Base-by-base conservation (phyloP, 1,140 invertebrate genomes). In the Drosophila parvula region DNA sequence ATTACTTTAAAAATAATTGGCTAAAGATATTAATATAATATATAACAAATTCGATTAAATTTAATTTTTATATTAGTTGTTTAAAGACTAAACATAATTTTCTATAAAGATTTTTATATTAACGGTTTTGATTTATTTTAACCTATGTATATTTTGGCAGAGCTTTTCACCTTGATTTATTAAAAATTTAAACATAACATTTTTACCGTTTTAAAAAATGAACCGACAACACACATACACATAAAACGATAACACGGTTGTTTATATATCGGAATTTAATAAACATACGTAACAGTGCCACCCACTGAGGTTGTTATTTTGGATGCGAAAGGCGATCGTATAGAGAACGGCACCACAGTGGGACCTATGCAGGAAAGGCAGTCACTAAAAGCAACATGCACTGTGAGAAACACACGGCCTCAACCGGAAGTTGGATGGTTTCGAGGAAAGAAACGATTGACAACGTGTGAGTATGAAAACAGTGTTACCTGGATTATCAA, bases 361-460 rank as follows among this genome's bases (percentile, higher is more conserved):
- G 91, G 91, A 62, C 91, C 91, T 53, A 83, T 92, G 80, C 81
- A 91, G 70, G 91, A 92, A 51, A 78, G 91, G 0, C 83, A 92
- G 61, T 78, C 59, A 48, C 61, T 92, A 7, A 91, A 89, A 62
- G 75, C 79, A 36, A 86, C 79, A 12, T 92, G 91, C 60, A 85
- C 80, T 10, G 91, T 91, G 18, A 74, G 69, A 48, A 91, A 90
- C 34, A 91, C 91, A 45, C 79, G 91, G 12, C 91, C 91, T 11
- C 80, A 81, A 41, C 91, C 91, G 43, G 78, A 81, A 41, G 84
- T 92, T 18, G 90, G 84, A 64, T 92, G 91, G 91, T 92, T 79
- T 63, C 78, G 90, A 22, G 84, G 81, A 60, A 75, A 53, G 40
- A 92, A 90, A 57, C 74, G 90, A 18, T 68, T 92, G 41, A 75